Evolutionary conservation across 2,888 invertebrate genomes (phyloP), one percentile per base, ranked within the genome.

Genomic region (Anthrax anthrax): DNA sequence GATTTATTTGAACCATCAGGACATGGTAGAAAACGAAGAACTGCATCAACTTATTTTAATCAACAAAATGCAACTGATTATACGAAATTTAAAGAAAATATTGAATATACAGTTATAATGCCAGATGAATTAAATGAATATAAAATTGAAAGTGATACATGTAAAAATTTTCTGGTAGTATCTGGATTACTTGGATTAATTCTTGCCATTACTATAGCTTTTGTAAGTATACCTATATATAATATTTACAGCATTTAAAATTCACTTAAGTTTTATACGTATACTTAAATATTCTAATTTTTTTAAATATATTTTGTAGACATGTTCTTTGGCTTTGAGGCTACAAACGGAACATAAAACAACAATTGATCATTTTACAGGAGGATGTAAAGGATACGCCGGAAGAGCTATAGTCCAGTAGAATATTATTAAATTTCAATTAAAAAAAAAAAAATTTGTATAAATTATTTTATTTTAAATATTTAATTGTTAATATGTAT

Each of bases 41-140:
- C 34, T 9, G 13, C 40, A 57, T 50, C 55, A 55, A 64, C 19
- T 66, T 4, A 23, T 23, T 23, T 23, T 8, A 4, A 23, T 23
- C 23, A 23, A 23, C 14, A 5, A 16, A 36, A 10, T 36, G 9
- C 8, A 16, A 16, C 36, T 10, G 77, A 77, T 51, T 79, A 68
- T 56, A 77, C 80, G 3, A 77, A 82, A 56, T 86, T 89, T 60
- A 82, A 85, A 57, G 87, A 88, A 63, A 88, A 88, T 65, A 76
- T 88, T 55, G 87, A 87, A 59, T 88, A 88, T 61, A 84, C 86
- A 0, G 88, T 89, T 19, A 76, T 87, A 59, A 87, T 88, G 86
- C 87, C 88, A 0, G 84, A 81, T 42, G 85, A 86, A 60, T 47
- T 55, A 4, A 55, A 56, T 18, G 47, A 53, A 27, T 54, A 55